Evolutionary conservation across 2,888 invertebrate species (phyloP), one percentile per base, ranked within the genome.

Genomic region (Cepaea hortensis): DNA sequence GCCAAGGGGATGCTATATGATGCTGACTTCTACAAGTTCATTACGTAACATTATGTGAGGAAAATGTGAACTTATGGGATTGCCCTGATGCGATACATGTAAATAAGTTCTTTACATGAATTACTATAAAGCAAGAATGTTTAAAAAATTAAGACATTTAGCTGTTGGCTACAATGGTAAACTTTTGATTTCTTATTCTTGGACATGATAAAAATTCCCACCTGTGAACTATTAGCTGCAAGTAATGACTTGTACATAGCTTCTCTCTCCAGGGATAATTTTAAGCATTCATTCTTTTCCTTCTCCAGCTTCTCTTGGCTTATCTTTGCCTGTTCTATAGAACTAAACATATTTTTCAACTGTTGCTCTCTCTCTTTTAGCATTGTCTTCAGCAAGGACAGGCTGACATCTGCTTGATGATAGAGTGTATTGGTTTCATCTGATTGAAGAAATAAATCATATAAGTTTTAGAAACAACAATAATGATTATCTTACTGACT

Each of bases 311-410:
- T 87, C 9, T 70, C 75, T 55, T 87, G 87, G 9, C 46, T 81
- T 1, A 7, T 46, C 35, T 68, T 87, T n/a, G 87, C 87, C 20
- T 87, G 75, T 9, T 84, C 75, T 72, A 87, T 55, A 62, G 81
- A 72, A 48, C 79, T 48, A 20, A 81, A 65, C 46, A 84, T 46
- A 48, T n/a, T 50, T 7, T 11, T 20, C 35, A 93, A 85, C 86
- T 92, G 90, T 4, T 84, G 81, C 23, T 92, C 91, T 87, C 91
- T 91, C 20, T 87, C 86, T 46, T 89, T 87, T 35, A 93, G 87
- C 62, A 90, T 88, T 13, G 89, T 87, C 76, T 89, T 90, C 84
- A 92, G 86, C n/a, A 90, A 88, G 4, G 87, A 86, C 20, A 90
- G 89, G 18, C 90, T 90, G 18, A 90, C 90, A 80, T 91, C 91